These are phyloP conservation scores for Rhynchonycteris naso DNA, from an alignment of 2,797 vertebrate species.

Conservation along the genomic window DNA sequence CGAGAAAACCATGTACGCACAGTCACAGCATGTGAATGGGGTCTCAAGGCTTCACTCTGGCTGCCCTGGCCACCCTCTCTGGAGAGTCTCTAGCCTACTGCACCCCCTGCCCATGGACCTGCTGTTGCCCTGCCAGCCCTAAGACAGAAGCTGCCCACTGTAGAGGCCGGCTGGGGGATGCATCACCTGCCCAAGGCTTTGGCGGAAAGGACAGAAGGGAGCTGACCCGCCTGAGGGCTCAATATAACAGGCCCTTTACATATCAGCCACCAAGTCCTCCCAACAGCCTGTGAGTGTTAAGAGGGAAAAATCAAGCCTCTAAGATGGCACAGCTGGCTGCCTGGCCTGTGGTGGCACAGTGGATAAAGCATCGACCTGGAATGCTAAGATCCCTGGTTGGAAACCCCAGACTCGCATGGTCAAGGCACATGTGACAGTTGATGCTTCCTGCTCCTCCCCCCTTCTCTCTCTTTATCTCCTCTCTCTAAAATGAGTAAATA, in stretches of 20 bases:
- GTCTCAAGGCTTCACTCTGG: background rate
- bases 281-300: background rate
- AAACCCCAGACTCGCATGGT: too few species aligned
- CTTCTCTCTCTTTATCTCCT: too few species aligned
- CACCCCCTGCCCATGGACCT: too few species aligned
- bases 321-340: background rate
- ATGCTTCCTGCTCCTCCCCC: too few species aligned
- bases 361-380: too few species aligned
- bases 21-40: background rate
- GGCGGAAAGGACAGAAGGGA: background rate
- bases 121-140: background rate
- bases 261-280: background rate
- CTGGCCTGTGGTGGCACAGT: too few species aligned
- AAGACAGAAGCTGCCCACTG: background rate
- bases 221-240: background rate
- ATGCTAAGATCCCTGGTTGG: too few species aligned
- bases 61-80: background rate
- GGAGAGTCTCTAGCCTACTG: too few species aligned
- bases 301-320: background rate
- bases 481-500: too few species aligned
- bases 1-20: fast-evolving
- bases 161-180: fast-evolving
- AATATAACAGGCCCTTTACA: background rate
- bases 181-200: background rate
- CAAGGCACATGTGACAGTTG: too few species aligned